Percentiles rank a stretch among this genome's conserved stretches.
Evolutionary conservation across 1,140 invertebrate genomes (phyloP).

Genomic region (Camponotus vicinus): DNA sequence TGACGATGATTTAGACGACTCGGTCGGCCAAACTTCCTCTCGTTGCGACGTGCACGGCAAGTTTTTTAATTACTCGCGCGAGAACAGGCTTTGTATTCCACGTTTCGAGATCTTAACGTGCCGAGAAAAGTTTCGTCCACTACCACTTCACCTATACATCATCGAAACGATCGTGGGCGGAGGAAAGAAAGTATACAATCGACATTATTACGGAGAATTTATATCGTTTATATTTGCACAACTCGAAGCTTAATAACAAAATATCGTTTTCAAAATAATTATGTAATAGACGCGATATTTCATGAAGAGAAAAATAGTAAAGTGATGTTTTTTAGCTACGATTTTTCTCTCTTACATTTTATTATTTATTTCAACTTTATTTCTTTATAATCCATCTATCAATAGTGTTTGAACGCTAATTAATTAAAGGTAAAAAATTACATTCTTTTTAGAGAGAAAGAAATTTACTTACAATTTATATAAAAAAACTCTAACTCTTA

Average conservation of each 20-base stretch:
- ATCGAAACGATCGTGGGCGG: not conserved
- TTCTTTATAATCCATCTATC: not conserved
- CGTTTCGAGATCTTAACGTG: conserved; percentile 54
- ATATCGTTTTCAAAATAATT: conserved; percentile 3
- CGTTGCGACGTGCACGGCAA: conserved; percentile 43
- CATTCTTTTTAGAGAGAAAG: not conserved
- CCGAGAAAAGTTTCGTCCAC: conserved; percentile 24
- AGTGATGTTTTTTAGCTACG: not conserved
- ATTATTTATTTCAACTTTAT: not conserved
- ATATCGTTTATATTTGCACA: not conserved
- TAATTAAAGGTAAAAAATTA: not conserved
- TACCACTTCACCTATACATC: conserved; percentile 24
- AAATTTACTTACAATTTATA: conserved; percentile 9
- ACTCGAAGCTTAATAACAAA: not conserved
- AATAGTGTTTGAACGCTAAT: not conserved
- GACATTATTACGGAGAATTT: conserved; percentile 1
- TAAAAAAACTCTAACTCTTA: not conserved
- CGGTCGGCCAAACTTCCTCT: conserved; percentile 43
- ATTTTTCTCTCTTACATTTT: not conserved
- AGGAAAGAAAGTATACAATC: not conserved
- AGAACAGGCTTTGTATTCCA: conserved; percentile 40
- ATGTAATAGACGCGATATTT: not conserved
- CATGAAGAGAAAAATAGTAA: not conserved
- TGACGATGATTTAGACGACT: conserved; percentile 56
- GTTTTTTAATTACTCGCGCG: conserved; percentile 60